phyloP scores from a whole-genome alignment of 1,140 invertebrate species.

The Leptinotarsa undecemlineata region DNA sequence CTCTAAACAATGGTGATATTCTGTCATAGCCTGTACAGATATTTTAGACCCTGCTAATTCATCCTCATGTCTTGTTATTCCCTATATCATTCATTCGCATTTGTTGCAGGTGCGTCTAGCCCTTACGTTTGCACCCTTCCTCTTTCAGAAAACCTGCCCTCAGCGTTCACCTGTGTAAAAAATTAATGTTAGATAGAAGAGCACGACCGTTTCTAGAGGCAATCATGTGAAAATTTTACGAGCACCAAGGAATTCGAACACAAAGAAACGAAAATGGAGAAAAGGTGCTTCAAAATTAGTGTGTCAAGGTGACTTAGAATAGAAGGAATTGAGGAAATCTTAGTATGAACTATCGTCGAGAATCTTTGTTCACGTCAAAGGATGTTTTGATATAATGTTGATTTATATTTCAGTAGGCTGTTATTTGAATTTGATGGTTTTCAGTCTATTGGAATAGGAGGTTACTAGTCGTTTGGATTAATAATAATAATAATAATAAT shows the following conservation, averaged over 20 bases:
- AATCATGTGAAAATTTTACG: slow-evolving; percentile 6
- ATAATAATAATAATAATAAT: too few relatives aligned
- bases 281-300: neutral
- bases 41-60: too few relatives aligned
- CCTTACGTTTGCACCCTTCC: neutral
- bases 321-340: neutral
- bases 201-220: neutral
- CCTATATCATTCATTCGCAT: neutral
- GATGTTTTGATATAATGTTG: too few relatives aligned
- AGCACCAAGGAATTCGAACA: neutral
- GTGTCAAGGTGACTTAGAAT: neutral
- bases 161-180: slow-evolving; percentile 4
- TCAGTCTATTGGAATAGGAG: too few relatives aligned
- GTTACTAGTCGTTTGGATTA: too few relatives aligned
- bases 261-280: neutral
- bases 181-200: neutral
- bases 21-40: too few relatives aligned
- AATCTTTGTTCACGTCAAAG: too few relatives aligned
- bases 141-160: neutral
- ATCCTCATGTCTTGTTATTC: too few relatives aligned
- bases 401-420: too few relatives aligned
- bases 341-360: too few relatives aligned
- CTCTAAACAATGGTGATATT: too few relatives aligned
- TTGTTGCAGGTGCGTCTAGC: neutral
- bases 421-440: too few relatives aligned